These are phyloP conservation scores for Macropis europaea DNA, from an alignment of 2,888 invertebrate species.

Conservation along the genomic window DNA sequence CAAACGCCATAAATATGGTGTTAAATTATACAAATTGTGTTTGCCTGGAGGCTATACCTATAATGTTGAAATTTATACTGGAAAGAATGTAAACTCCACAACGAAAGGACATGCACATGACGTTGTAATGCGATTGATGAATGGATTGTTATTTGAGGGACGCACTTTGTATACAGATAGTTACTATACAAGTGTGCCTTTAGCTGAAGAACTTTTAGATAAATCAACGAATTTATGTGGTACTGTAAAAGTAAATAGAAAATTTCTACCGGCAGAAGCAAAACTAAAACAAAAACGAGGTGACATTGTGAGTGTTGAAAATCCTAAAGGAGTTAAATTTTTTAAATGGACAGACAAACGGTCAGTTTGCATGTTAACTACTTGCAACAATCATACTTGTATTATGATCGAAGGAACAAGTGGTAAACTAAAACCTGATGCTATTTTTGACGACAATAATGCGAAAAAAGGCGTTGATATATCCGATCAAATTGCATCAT, in stretches of 20 bases:
- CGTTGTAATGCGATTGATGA: slow-evolving; percentile 10
- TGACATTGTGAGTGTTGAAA: neutral
- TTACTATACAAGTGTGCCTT: slow-evolving; percentile 21
- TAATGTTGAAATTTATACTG: no score
- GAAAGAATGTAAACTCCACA: no score
- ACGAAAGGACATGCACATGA: no score
- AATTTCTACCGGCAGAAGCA: slow-evolving; percentile 4
- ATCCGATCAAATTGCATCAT: slow-evolving; percentile 19
- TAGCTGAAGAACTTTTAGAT: slow-evolving; percentile 10
- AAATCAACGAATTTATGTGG: slow-evolving; percentile 16
- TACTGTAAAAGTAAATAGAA: slow-evolving; percentile 9
- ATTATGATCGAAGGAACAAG: neutral
- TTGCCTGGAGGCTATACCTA: no score
- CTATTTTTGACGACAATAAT: neutral
- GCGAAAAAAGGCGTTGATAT: slow-evolving; percentile 26
- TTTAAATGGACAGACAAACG: neutral
- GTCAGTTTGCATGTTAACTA: neutral
- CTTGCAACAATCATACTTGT: neutral
- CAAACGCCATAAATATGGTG: no score
- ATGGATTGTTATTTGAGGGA: slow-evolving; percentile 18
- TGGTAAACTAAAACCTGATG: neutral
- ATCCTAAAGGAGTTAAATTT: neutral
- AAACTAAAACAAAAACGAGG: neutral
- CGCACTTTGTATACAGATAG: slow-evolving; percentile 10
- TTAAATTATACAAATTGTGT: no score